Base-by-base conservation (phyloP, 2,113 vertebrate genomes). In the Bufo bufo region DNA sequence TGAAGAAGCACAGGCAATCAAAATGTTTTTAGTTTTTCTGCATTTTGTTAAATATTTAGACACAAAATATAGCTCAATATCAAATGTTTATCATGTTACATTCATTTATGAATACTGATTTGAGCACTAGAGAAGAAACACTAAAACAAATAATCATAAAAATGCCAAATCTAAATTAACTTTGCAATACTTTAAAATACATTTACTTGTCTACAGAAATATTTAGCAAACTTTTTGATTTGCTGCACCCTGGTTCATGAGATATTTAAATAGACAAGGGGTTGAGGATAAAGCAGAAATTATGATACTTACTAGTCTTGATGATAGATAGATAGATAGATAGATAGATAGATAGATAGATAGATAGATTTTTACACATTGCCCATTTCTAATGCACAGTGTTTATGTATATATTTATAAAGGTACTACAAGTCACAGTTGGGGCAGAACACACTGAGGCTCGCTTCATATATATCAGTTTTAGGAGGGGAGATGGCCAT, bases 1-100 rank as follows among this genome's bases (percentile, higher is more conserved):
- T 65, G 75, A n/a, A 17, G 75, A 52, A 77, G 84, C 23, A 3
- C 23, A 66, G 20, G 84, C 77, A 79, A 79, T 65, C 17, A 66
- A 79, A 52, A 49, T 33, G 47, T 13, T 86, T 61, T 66, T 8
- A 16, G 16, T 65, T 3, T 65, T 10, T 11, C 6, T 47, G 52
- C 17, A 33, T 45, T 71, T 71, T 71, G 66, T 71, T 71, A 71
- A 20, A 33, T 69, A 69, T 69, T 61, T n/a, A 71, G 43, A 71
- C 13, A n/a, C 8, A 71, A 8, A 16, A 3, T 69, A 33, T 10
- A 71, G 23, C 16, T 10, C n/a, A 33, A 43, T 13, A 4, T 71
- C 66, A 33, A 11, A 3, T 43, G 66, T 71, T 71, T 43, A 5
- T 3, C 23, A 71, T 71, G 66, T 33, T 71, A 43, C 43, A 71